A percentile compares a stretch with the other conserved stretches of the same genome.
Evolutionary conservation across 2,113 vertebrate genomes (phyloP).

Genomic region (Ciconia stormi): DNA sequence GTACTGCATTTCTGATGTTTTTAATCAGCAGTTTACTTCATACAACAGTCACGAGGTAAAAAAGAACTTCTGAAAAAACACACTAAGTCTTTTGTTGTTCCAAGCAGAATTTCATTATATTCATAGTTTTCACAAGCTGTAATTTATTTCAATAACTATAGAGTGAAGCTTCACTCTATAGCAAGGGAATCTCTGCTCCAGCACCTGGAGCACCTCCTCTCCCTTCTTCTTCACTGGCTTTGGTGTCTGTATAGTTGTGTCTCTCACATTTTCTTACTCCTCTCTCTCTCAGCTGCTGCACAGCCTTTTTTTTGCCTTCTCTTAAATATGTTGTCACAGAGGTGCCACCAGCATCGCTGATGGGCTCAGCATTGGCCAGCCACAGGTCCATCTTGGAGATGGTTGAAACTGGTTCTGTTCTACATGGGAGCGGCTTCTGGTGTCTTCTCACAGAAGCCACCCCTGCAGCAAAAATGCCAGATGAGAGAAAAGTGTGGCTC

Average conservation of each 20-base stretch:
- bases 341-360: not conserved
- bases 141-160: not conserved
- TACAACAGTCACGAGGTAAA: not conserved
- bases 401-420: not conserved
- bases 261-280: not conserved
- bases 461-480: not conserved
- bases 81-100: not conserved
- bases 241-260: not conserved
- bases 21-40: not conserved
- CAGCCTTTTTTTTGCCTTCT: not conserved
- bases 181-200: not conserved
- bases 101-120: not conserved
- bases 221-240: not conserved
- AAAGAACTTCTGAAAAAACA: not conserved
- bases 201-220: not conserved
- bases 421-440: not conserved
- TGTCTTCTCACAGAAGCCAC: not conserved
- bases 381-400: not conserved
- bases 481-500: not conserved
- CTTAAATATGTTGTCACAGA: not conserved
- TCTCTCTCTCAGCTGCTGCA: not conserved
- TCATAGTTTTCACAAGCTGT: not conserved
- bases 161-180: rapidly evolving
- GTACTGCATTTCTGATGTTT: not conserved
- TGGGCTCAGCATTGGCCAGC: not conserved